A percentile compares a stretch with the other conserved stretches of the same genome.
phyloP scores from a whole-genome alignment of 2,797 vertebrate species.

The Molossus alvarezi region DNA sequence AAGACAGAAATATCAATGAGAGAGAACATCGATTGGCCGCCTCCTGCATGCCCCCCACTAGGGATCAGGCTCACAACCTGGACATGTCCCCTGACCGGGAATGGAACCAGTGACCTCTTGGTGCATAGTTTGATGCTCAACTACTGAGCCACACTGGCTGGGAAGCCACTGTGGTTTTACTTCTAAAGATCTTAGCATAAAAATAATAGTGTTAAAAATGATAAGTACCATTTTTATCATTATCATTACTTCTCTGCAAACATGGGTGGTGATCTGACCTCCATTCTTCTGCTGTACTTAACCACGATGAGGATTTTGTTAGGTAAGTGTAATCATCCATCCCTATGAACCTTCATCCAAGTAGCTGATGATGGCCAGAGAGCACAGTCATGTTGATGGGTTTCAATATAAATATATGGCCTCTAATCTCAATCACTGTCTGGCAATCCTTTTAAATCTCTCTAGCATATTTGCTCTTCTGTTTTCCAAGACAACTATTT shows the following conservation, averaged over 20 bases:
- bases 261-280: neutral
- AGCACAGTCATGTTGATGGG: neutral
- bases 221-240: neutral
- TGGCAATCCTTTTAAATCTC: neutral
- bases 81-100: too few relatives aligned
- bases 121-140: too few relatives aligned
- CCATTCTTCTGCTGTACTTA: neutral
- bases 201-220: neutral
- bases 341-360: neutral
- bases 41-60: too few relatives aligned
- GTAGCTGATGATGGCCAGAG: neutral
- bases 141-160: too few relatives aligned
- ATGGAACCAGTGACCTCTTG: too few relatives aligned
- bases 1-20: too few relatives aligned
- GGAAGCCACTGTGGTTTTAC: neutral
- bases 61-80: too few relatives aligned
- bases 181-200: slow-evolving; percentile 27
- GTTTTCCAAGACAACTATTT: slow-evolving; percentile 18
- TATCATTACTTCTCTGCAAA: neutral
- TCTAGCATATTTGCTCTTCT: neutral
- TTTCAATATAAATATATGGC: neutral
- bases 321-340: neutral
- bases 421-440: neutral
- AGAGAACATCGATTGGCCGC: too few relatives aligned
- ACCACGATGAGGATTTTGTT: neutral